These are phyloP conservation scores for Columbina picui DNA, from an alignment of 2,113 vertebrate genomes.

Conservation along the genomic window DNA sequence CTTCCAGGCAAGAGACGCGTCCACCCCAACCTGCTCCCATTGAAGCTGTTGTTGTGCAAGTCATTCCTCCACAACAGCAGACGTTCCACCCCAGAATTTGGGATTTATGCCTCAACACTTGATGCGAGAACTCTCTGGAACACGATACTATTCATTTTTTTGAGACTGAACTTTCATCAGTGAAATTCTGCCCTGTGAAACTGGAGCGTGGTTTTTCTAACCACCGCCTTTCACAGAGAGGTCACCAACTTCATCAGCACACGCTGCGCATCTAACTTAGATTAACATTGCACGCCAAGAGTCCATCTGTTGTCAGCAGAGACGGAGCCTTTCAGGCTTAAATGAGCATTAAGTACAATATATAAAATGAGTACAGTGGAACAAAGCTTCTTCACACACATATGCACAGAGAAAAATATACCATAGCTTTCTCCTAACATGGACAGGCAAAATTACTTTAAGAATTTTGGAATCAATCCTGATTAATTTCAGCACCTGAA, in stretches of 20 bases:
- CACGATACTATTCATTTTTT: accelerated
- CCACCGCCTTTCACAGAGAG: conserved; percentile 1
- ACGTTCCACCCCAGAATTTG: background rate
- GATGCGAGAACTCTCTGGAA: background rate
- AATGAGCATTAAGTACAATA: background rate
- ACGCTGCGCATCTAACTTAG: background rate
- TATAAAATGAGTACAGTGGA: background rate
- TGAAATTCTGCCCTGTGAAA: background rate
- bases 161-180: background rate
- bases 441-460: background rate
- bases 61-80: background rate
- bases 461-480: background rate
- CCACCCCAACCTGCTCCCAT: background rate
- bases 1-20: background rate
- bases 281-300: background rate
- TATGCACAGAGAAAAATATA: background rate
- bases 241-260: conserved; percentile 20
- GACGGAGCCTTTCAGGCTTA: background rate
- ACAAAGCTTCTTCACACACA: background rate
- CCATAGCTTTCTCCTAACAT: background rate
- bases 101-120: background rate
- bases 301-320: conserved; percentile 14
- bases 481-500: background rate
- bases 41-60: background rate
- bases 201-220: background rate